phyloP scores from a whole-genome alignment of 30 jellyfish, hydroid and myxozoan species.

The Aurelia aurita region DNA sequence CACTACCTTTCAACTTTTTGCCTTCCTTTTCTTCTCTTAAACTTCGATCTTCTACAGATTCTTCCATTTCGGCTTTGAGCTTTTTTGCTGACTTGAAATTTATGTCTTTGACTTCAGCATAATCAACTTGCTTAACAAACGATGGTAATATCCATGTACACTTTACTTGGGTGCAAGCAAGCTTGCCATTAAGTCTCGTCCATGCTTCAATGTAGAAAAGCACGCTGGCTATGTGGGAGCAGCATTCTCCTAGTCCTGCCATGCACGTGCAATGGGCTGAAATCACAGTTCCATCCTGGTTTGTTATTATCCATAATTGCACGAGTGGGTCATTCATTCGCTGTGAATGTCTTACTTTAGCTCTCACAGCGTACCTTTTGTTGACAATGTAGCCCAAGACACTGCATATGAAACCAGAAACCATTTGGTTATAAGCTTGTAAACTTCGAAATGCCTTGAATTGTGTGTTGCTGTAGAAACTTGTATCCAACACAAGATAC shows the following conservation, averaged over 20 bases:
- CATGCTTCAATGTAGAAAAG: constrained; percentile 39
- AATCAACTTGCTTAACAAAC: constrained; percentile 18
- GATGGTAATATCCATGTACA: constrained; percentile 53
- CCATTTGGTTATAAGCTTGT: constrained; percentile 60
- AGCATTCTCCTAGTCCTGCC: constrained; percentile 58
- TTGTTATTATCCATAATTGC: constrained; percentile 31
- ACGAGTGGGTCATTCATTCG: constrained; percentile 61
- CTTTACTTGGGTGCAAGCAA: constrained; percentile 58
- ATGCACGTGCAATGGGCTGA: constrained; percentile 52
- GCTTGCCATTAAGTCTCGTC: too few relatives aligned
- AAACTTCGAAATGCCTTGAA: constrained; percentile 38
- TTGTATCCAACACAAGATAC: constrained; percentile 66
- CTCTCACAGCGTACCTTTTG: constrained; percentile 33
- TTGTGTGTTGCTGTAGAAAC: constrained; percentile 40
- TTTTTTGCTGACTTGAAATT: constrained; percentile 25
- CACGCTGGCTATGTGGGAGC: constrained; percentile 53
- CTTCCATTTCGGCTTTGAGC: constrained; percentile 4
- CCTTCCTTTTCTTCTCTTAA: too few relatives aligned
- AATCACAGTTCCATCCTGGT: constrained; percentile 38
- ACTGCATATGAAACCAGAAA: constrained; percentile 55
- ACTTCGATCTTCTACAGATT: too few relatives aligned
- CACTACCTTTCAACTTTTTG: too few relatives aligned
- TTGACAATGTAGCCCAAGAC: constrained; percentile 17
- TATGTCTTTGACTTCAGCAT: constrained; percentile 8
- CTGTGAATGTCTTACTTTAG: constrained; percentile 47